Conservation (phyloP, 2,113 vertebrate genomes). For the Burhinus bistriatus region DNA sequence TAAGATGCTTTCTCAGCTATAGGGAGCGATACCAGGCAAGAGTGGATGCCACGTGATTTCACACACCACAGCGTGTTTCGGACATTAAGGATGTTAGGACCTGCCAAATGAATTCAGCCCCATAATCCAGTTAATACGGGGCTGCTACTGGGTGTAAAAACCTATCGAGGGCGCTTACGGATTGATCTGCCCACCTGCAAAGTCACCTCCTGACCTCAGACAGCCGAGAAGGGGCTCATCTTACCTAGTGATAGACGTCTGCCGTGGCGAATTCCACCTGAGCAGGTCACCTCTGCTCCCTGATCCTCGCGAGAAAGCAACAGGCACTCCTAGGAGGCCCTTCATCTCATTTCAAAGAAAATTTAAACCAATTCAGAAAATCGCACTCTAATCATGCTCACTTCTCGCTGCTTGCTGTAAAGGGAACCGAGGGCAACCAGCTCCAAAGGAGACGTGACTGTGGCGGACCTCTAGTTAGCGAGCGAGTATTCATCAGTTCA, state of each 20-base stretch:
- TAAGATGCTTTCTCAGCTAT: not conserved
- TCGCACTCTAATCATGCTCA: not conserved
- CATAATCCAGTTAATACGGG: not conserved
- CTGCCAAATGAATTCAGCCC: not conserved
- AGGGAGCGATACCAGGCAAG: accelerated
- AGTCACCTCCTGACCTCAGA: not conserved
- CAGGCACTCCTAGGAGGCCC: not conserved
- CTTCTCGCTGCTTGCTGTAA: not conserved
- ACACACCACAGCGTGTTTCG: accelerated
- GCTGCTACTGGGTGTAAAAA: not conserved
- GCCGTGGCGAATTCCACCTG: not conserved
- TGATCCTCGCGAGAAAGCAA: not conserved
- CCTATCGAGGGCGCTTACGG: accelerated
- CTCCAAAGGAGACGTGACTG: not conserved
- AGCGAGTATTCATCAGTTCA: not conserved
- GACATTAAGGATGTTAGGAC: not conserved
- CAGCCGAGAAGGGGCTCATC: not conserved
- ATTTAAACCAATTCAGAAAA: not conserved
- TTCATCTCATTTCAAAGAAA: not conserved
- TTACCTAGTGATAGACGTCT: not conserved
- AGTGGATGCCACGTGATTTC: accelerated
- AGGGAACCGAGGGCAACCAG: not conserved
- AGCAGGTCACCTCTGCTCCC: not conserved
- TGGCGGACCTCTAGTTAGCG: not conserved
- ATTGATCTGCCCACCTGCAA: not conserved